phyloP scores from a whole-genome alignment of 2,113 vertebrate genomes.

The Corythoichthys intestinalis region DNA sequence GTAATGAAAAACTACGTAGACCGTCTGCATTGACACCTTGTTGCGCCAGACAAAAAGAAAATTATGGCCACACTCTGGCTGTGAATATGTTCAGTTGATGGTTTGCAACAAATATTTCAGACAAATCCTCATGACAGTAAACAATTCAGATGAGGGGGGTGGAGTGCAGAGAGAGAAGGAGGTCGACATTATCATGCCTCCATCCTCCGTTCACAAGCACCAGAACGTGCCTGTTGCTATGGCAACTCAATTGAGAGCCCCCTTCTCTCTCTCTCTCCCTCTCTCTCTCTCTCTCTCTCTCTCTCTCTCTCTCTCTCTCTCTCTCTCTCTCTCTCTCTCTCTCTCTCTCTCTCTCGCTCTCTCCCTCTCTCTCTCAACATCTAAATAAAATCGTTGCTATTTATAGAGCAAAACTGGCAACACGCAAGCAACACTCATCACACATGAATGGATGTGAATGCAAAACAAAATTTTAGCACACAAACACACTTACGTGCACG shows the following conservation, averaged over 20 bases:
- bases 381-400: slow-evolving; percentile 74
- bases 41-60: slow-evolving; percentile 1
- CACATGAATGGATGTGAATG: slow-evolving; percentile 26
- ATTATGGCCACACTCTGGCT: not conserved
- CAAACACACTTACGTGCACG: not conserved
- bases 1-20: not conserved
- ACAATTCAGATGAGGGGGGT: not conserved
- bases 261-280: slow-evolving; percentile 15
- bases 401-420: slow-evolving; percentile 61
- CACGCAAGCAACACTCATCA: slow-evolving; percentile 32
- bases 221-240: slow-evolving; percentile 74
- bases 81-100: not conserved
- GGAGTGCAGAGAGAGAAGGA: slow-evolving; percentile 15
- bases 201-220: slow-evolving; percentile 46
- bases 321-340: slow-evolving; percentile 18
- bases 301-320: slow-evolving; percentile 12
- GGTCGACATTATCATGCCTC: slow-evolving; percentile 44
- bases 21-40: not conserved
- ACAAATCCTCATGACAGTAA: slow-evolving; percentile 9
- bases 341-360: slow-evolving; percentile 23
- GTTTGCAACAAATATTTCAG: not conserved
- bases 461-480: slow-evolving; percentile 18
- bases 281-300: slow-evolving; percentile 23
- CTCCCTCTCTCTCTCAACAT: slow-evolving; percentile 41
- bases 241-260: slow-evolving; percentile 63